Base-by-base conservation (phyloP, 2,113 vertebrate species). In the Chitala chitala region DNA sequence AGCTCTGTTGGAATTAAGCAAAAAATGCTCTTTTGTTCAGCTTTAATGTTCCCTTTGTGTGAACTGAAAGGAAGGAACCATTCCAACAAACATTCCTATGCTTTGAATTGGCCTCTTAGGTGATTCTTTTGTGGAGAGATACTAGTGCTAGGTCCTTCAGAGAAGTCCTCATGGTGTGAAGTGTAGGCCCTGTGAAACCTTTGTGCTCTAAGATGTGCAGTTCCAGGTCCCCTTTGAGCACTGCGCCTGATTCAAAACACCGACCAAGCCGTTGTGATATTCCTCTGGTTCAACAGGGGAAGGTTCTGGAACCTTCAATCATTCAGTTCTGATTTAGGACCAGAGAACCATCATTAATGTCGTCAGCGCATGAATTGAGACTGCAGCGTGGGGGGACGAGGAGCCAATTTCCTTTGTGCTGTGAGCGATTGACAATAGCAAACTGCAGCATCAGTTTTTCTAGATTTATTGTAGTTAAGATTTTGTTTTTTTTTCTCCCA, bases 391-490 rank as follows among this genome's bases (percentile, higher is more conserved):
- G 17, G 8, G 5, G 40, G 38, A 22, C 24, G 64, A 5, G 5
- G 42, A 44, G 64, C 5, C 15, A 22, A 20, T 68, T 29, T 26
- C n/a, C 10, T 29, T 48, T 26, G 64, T 22, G 64, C 22, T 42
- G 7, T 24, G 2, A 42, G 42, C 46, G 64, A 68, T 26, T 12
- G 64, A 26, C 64, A 46, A 22, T 40, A 46, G 64, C 22, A 3
- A 68, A 68, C 24, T 12, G 7, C 22, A 44, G 38, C 10, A 10
- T 68, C 63, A 33, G 44, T 68, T 46, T 68, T 68, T 68, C 64
- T 46, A 26, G 22, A 48, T 48, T 46, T 68, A 29, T 44, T 68
- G 26, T 46, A 26, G 22, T n/a, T 26, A 40, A 24, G 46, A 44
- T 8, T 33, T 22, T n/a, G n/a, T n/a, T n/a, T n/a, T n/a, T n/a